Conservation (phyloP, 2,797 vertebrate genomes). For the Sebastes matsubarae region DNA sequence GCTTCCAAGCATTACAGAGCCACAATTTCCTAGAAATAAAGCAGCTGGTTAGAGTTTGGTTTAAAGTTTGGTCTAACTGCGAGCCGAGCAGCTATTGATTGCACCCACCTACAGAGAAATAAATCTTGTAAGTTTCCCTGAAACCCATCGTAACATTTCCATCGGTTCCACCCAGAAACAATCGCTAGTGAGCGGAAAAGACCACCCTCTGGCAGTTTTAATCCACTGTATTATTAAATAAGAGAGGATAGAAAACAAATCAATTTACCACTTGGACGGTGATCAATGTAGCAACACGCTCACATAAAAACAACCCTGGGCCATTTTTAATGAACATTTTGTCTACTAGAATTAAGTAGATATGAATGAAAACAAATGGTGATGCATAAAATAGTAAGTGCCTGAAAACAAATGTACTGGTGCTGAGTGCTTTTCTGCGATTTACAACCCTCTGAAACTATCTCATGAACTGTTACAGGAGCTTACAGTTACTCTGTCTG, state of each 20-base stretch:
- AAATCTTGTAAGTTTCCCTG: conserved; percentile 20
- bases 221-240: conserved; percentile 70
- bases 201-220: conserved; percentile 50
- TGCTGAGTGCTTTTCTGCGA: neutral
- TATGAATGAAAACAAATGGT: conserved; percentile 44
- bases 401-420: neutral
- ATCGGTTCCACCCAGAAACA: conserved; percentile 16
- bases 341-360: conserved; percentile 29
- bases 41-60: neutral
- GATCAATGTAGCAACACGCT: conserved; percentile 58
- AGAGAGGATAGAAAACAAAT: conserved; percentile 59
- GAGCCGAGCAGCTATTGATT: neutral
- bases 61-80: conserved; percentile 9
- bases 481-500: neutral
- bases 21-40: conserved; percentile 5
- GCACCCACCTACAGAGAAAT: conserved; percentile 32
- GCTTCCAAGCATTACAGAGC: neutral
- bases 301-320: conserved; percentile 49
- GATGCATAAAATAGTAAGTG: neutral
- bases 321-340: conserved; percentile 60
- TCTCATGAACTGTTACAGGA: neutral
- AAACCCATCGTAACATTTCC: conserved; percentile 27
- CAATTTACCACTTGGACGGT: conserved; percentile 61
- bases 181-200: conserved; percentile 37
- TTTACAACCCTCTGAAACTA: neutral